Evolutionary conservation across 1,140 invertebrate species (phyloP).

Genomic region (Lordiphosa clarofinis): DNA sequence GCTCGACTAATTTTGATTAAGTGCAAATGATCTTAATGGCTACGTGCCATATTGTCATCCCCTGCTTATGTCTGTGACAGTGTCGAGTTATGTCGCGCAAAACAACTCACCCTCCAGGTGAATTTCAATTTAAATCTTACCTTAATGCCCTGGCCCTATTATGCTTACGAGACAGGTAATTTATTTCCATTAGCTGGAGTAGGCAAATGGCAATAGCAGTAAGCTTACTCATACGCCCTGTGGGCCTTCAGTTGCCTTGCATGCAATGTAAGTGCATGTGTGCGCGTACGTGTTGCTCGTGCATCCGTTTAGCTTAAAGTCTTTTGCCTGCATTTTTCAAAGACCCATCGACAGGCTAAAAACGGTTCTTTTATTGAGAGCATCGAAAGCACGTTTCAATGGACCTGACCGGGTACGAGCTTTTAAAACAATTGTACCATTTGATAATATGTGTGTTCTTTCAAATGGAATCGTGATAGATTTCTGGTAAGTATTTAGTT

Average conservation of each 20-base stretch:
- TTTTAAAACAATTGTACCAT: too few species aligned
- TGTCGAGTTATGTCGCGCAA: constrained; percentile 15
- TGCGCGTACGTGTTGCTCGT: constrained; percentile 45
- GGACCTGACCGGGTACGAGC: background rate
- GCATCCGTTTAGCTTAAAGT: constrained; percentile 52
- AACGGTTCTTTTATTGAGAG: background rate
- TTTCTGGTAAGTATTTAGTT: too few species aligned
- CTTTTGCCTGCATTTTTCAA: too few species aligned
- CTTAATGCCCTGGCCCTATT: constrained; percentile 30
- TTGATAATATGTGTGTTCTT: too few species aligned
- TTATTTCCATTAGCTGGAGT: constrained; percentile 58
- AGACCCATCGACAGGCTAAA: too few species aligned
- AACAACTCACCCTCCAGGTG: constrained; percentile 15
- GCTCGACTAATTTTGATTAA: constrained; percentile 51
- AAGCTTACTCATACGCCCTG: constrained; percentile 40
- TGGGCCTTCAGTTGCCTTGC: constrained; percentile 30
- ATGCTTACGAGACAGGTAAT: constrained; percentile 52
- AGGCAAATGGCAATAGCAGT: constrained; percentile 10
- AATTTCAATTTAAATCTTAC: constrained; percentile 31
- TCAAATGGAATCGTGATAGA: too few species aligned
- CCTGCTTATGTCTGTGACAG: constrained; percentile 18
- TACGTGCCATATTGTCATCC: constrained; percentile 35
- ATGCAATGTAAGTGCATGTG: constrained; percentile 3
- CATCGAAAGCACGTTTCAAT: constrained; percentile 1
- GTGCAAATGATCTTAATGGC: constrained; percentile 39